Evolutionary conservation across 2,797 vertebrate genomes (phyloP).

Genomic region (Lepus oiostolus): DNA sequence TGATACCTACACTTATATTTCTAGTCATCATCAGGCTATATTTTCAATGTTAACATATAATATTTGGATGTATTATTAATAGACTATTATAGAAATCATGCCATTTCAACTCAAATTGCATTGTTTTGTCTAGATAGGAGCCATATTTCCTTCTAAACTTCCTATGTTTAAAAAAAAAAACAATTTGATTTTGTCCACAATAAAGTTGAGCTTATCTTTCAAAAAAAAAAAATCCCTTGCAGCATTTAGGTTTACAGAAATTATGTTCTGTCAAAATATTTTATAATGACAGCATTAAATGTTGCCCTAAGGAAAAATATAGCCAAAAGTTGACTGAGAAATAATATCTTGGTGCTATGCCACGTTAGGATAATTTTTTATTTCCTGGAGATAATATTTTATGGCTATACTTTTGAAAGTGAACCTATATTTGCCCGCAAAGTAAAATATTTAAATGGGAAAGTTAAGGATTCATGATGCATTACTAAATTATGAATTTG

Average conservation of each 20-base stretch:
- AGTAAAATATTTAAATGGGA: slow-evolving; percentile 80
- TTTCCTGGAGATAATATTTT: slow-evolving; percentile 81
- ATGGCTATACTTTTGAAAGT: slow-evolving; percentile 70
- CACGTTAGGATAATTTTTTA: slow-evolving; percentile 82
- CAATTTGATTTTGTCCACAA: slow-evolving; percentile 67
- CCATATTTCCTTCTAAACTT: slow-evolving; percentile 55
- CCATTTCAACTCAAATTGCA: slow-evolving; percentile 16
- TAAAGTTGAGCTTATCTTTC: slow-evolving; percentile 64
- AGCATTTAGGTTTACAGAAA: slow-evolving; percentile 78
- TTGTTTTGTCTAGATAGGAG: slow-evolving; percentile 39
- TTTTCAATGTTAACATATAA: slow-evolving; percentile 17
- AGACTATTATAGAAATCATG: neutral
- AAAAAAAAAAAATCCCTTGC: slow-evolving; percentile 67
- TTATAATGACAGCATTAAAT: slow-evolving; percentile 79
- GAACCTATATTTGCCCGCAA: slow-evolving; percentile 73
- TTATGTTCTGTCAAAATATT: slow-evolving; percentile 83
- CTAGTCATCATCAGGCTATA: neutral
- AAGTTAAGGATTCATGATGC: slow-evolving; percentile 85
- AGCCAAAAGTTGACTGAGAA: slow-evolving; percentile 78
- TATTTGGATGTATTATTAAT: slow-evolving; percentile 6
- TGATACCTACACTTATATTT: slow-evolving; percentile 43
- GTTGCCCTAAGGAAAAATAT: slow-evolving; percentile 76
- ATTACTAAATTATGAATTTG: slow-evolving; percentile 81
- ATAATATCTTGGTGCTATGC: slow-evolving; percentile 71
- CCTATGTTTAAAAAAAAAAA: slow-evolving; percentile 46